A percentile compares a stretch with the other conserved stretches of the same genome.
phyloP scores from a whole-genome alignment of 2,797 vertebrate genomes.

The Chromobotia macracanthus region DNA sequence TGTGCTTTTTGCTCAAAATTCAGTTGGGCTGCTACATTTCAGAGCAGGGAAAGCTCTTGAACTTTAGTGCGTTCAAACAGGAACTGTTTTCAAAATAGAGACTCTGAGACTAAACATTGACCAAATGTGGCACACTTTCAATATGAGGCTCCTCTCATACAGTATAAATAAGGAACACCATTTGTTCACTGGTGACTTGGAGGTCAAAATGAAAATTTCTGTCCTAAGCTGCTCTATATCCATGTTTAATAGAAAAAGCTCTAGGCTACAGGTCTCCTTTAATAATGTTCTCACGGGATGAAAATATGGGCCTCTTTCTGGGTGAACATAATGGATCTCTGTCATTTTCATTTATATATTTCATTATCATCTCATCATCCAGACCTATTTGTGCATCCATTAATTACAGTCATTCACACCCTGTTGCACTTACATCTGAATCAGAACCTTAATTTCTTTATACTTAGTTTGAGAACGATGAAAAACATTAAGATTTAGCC shows the following conservation, averaged over 20 bases:
- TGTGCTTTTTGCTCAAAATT: slow-evolving; percentile 8
- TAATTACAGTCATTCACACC: slow-evolving; percentile 76
- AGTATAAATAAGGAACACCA: not conserved
- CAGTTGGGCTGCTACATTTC: slow-evolving; percentile 1
- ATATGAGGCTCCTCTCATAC: not conserved
- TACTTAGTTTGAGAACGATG: slow-evolving; percentile 74
- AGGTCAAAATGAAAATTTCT: slow-evolving; percentile 7
- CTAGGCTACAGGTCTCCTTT: slow-evolving; percentile 7
- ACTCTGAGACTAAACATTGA: not conserved
- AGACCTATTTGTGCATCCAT: slow-evolving; percentile 76
- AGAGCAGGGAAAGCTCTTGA: not conserved
- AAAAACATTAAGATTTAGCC: slow-evolving; percentile 35
- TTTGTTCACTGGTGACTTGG: slow-evolving; percentile 1
- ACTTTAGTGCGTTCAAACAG: not conserved
- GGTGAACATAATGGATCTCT: slow-evolving; percentile 66
- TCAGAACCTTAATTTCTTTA: slow-evolving; percentile 69
- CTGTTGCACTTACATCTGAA: slow-evolving; percentile 69
- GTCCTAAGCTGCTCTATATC: not conserved
- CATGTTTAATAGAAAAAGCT: not conserved
- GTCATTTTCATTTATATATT: too few species aligned
- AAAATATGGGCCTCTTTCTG: slow-evolving; percentile 41
- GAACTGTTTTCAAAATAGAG: not conserved
- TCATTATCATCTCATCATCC: slow-evolving; percentile 73
- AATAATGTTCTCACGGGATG: not conserved
- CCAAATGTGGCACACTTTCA: too few species aligned